Evolutionary conservation across 2,888 invertebrate species (phyloP), one percentile per base, ranked within the genome.

Genomic region (Agrochola lychnidis): DNA sequence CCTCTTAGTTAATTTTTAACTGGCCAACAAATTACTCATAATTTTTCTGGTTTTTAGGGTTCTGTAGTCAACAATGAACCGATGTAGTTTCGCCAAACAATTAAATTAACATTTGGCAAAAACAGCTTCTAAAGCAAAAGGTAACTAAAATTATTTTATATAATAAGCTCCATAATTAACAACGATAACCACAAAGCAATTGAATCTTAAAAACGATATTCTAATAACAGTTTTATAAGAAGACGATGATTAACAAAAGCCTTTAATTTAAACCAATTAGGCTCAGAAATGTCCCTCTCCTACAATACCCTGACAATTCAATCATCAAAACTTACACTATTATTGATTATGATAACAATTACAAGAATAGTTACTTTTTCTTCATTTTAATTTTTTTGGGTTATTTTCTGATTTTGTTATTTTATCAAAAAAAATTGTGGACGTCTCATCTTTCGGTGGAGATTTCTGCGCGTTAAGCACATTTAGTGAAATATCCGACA

Each of bases 271-370:
- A 51, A 51, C 19, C 51, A 51, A 51, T 59, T 59, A 14, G 14
- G 59, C 59, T 59, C 30, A 59, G 16, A 59, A 59, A 59, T 59
- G 59, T 57, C 57, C 57, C 57, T 57, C 59, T 59, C 59, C 59
- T 59, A 59, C 30, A 59, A 59, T 59, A 30, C 30, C 30, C 59
- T 59, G 59, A 59, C 30, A 30, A 59, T 59, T 59, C 59, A 59
- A 59, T 59, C 59, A 59, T 59, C 59, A 59, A 59, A 59, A 59
- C 59, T 59, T 59, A 59, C 59, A 59, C 59, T 59, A 59, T 59
- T 59, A 59, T 59, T 59, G 59, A 59, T 30, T 30, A 59, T 59
- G 59, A 59, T 59, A 59, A 59, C 59, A 51, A 51, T 51, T 51
- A 51, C 51, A 51, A 51, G 19, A 19, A 48, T 45, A 12, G 4